Percentiles rank a stretch among this genome's conserved stretches.
Evolutionary conservation across 2,113 vertebrate species (phyloP).

Genomic region (Copsychus sechellarum): DNA sequence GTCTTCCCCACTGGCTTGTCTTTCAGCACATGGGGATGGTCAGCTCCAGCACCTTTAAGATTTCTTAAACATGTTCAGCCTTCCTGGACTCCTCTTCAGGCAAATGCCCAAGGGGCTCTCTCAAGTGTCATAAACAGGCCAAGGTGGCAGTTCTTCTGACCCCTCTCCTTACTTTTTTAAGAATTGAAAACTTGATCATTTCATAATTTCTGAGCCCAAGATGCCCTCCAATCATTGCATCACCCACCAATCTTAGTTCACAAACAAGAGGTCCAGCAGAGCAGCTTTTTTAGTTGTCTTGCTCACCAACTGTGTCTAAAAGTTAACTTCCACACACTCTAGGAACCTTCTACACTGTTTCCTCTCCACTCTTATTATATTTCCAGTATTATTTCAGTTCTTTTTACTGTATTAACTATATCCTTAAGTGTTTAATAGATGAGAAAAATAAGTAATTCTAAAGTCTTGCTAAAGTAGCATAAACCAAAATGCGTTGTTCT

Average conservation of each 20-base stretch:
- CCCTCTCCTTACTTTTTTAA: not conserved
- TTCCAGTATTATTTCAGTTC: not conserved
- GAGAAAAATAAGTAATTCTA: not conserved
- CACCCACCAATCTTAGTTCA: not conserved
- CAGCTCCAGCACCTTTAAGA: not conserved
- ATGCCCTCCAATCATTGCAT: not conserved
- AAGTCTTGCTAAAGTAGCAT: not conserved
- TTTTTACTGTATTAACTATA: not conserved
- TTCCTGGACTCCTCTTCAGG: not conserved
- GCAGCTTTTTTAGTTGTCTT: not conserved
- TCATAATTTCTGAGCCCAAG: not conserved
- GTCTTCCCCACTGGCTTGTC: not conserved
- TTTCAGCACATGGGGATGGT: not conserved
- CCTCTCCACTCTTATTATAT: not conserved
- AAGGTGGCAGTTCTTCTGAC: not conserved
- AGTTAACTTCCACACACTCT: not conserved
- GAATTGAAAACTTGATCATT: not conserved
- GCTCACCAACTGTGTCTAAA: not conserved
- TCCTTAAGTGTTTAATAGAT: not conserved
- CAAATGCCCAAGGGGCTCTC: not conserved
- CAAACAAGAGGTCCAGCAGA: not conserved
- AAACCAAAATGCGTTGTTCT: not conserved
- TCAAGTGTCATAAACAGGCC: not conserved
- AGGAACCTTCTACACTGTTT: not conserved
- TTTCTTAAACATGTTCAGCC: not conserved